Evolutionary conservation across 2,888 invertebrate genomes (phyloP), one percentile per base, ranked within the genome.

Genomic region (Zeuzera pyrina): DNA sequence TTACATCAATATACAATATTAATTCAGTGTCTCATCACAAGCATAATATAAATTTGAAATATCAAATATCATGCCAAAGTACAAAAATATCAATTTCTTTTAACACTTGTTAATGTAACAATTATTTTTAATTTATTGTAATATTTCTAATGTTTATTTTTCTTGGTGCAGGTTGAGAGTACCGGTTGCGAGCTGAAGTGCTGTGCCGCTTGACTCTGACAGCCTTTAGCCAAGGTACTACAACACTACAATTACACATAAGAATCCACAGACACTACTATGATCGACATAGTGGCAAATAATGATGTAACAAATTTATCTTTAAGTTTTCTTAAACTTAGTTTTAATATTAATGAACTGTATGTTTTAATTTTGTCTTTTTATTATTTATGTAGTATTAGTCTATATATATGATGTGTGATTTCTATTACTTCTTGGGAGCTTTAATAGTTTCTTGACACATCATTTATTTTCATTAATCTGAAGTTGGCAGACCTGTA

Each of bases 221-320:
- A 76, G 73, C 66, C 62, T 66, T 69, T 53, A 45, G 72, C 71
- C 52, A 63, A 81, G 81, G 81, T 81, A 81, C 77, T 77, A 71
- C 52, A 52, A 55, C 64, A 57, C 64, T 49, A 54, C 64, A 60
- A 60, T 59, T 54, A 60, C 51, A 56, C n/a, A n/a, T n/a, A n/a
- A n/a, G n/a, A n/a, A n/a, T n/a, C n/a, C 49, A 55, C 60, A 69
- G 76, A 78, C 74, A 66, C 70, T 68, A 63, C 74, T 77, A 77
- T 78, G 70, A 68, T 52, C 54, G 51, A 62, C 78, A 78, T 79
- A 77, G 78, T 70, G 71, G 64, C 68, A 73, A 50, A 52, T 57
- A 33, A 53, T 64, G 52, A 63, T 62, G 70, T 71, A 77, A 76
- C 72, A 78, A 74, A 71, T 59, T 69, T 66, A 49, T 35, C 45